Conservation (phyloP, 2,113 vertebrate species). For the Tonatia bakeri region DNA sequence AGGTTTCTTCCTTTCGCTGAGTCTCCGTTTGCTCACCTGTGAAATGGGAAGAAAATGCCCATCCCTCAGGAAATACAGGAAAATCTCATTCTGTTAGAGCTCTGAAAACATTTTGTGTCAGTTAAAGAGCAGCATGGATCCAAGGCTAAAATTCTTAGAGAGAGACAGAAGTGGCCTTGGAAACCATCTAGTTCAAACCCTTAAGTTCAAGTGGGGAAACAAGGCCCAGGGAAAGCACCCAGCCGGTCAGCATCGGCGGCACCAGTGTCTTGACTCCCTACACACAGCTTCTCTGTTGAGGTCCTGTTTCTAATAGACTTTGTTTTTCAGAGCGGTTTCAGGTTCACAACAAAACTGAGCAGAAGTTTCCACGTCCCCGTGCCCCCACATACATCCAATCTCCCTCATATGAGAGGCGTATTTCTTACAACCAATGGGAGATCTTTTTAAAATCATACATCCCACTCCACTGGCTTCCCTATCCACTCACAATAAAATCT, state of each 20-base stretch:
- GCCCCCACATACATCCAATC: fast-evolving
- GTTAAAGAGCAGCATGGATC: not conserved
- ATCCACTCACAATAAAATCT: not conserved
- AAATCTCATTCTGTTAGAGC: not conserved
- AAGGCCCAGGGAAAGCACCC: not conserved
- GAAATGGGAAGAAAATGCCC: not conserved
- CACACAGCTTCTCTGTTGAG: not conserved
- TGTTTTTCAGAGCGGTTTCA: not conserved
- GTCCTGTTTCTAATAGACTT: not conserved
- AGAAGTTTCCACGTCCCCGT: not conserved
- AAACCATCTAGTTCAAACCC: not conserved
- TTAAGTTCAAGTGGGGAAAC: not conserved
- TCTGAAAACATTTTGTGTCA: not conserved
- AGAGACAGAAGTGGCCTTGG: not conserved
- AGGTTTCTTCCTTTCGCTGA: not conserved
- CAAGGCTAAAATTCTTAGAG: not conserved
- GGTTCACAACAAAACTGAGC: not conserved
- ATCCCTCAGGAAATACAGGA: not conserved
- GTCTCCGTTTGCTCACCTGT: not conserved
- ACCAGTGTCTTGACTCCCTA: not conserved
- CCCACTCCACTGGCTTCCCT: not conserved
- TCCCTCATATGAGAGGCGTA: not conserved
- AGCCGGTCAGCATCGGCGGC: not conserved
- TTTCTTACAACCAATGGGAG: not conserved
- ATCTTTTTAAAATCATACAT: not conserved